Percentiles rank a stretch among this genome's conserved stretches.
phyloP scores from a whole-genome alignment of 2,797 vertebrate species.

The Characodon lateralis region DNA sequence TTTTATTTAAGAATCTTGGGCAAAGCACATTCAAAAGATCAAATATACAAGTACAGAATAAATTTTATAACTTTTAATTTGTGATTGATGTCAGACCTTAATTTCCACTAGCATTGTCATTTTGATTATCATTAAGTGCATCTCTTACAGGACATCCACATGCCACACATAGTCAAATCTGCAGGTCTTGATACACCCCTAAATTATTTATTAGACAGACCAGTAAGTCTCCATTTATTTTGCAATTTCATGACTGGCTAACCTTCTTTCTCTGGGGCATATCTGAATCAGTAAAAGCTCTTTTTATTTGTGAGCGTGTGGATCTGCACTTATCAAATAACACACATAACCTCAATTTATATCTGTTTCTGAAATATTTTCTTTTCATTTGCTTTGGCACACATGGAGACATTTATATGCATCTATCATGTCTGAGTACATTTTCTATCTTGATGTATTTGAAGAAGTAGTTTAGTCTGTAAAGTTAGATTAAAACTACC shows the following conservation, averaged over 20 bases:
- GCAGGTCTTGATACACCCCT: constrained; percentile 36
- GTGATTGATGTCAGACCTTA: neutral
- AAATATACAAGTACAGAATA: neutral
- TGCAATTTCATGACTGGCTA: constrained; percentile 74
- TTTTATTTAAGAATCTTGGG: neutral
- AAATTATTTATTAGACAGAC: constrained; percentile 44
- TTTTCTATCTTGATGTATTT: neutral
- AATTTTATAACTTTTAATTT: neutral
- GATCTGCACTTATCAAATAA: constrained; percentile 49
- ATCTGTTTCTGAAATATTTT: constrained; percentile 12
- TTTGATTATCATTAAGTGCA: constrained; percentile 2
- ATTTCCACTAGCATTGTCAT: constrained; percentile 8
- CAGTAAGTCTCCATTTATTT: constrained; percentile 68
- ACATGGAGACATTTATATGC: neutral
- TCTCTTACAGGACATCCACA: constrained; percentile 14
- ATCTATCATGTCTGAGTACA: neutral
- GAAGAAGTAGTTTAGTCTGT: neutral
- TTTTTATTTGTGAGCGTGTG: constrained; percentile 25
- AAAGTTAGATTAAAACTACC: neutral
- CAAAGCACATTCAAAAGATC: neutral
- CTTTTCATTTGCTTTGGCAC: neutral
- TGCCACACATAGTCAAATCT: constrained; percentile 30
- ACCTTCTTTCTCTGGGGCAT: constrained; percentile 59
- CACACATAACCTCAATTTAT: constrained; percentile 34
- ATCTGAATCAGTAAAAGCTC: constrained; percentile 41